Conservation (phyloP, 1,140 invertebrate species). For the Drosophila ironensis region DNA sequence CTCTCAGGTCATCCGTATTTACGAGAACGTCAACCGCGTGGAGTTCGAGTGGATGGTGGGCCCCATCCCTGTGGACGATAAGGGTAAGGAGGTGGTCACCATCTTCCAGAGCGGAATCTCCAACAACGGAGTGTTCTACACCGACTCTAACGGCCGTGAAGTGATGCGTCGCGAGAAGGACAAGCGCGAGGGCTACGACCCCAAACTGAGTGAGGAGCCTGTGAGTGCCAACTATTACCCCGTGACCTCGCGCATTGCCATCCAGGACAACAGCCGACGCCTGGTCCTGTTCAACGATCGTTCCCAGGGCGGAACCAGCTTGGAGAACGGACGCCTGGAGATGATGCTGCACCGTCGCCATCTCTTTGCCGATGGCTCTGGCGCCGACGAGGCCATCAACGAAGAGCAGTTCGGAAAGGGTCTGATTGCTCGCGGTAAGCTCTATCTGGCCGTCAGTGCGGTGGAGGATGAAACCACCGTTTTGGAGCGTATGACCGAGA, state of each 20-base stretch:
- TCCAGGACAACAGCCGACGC: slow-evolving; percentile 83
- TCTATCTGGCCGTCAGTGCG: slow-evolving; percentile 85
- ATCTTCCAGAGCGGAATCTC: slow-evolving; percentile 86
- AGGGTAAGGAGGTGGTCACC: slow-evolving; percentile 92
- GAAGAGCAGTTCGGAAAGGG: slow-evolving; percentile 90
- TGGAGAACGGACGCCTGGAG: slow-evolving; percentile 89
- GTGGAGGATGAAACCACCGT: slow-evolving; percentile 15
- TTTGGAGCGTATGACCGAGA: slow-evolving; percentile 43
- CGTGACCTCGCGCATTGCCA: slow-evolving; percentile 90
- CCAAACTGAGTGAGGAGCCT: slow-evolving; percentile 85
- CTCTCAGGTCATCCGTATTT: slow-evolving; percentile 91
- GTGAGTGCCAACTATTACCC: slow-evolving; percentile 97
- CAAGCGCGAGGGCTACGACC: slow-evolving; percentile 88
- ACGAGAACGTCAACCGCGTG: slow-evolving; percentile 85
- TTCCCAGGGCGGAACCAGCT: slow-evolving; percentile 92
- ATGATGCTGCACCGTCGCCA: slow-evolving; percentile 94
- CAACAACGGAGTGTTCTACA: slow-evolving; percentile 90
- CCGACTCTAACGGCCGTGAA: slow-evolving; percentile 97
- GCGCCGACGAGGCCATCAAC: slow-evolving; percentile 95
- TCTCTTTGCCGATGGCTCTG: slow-evolving; percentile 94
- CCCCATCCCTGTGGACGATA: slow-evolving; percentile 91
- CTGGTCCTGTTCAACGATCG: slow-evolving; percentile 91
- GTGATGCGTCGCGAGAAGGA: slow-evolving; percentile 89
- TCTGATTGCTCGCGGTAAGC: slow-evolving; percentile 91
- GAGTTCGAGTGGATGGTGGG: slow-evolving; percentile 97